A percentile compares a stretch with the other conserved stretches of the same genome.
phyloP scores from a whole-genome alignment of 2,113 vertebrate species.

The Tinamus guttatus region DNA sequence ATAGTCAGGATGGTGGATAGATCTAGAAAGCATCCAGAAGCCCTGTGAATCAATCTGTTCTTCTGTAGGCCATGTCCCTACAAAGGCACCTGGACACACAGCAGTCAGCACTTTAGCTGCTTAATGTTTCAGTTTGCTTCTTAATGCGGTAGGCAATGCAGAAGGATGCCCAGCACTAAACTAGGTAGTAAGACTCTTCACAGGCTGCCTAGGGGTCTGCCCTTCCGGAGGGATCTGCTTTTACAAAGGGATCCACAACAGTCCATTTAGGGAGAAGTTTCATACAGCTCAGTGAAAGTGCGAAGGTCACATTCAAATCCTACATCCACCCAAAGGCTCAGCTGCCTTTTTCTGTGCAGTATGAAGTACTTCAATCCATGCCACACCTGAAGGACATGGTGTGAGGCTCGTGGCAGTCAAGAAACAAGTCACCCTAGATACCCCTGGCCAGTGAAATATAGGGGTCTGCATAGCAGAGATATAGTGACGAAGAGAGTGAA shows the following conservation, averaged over 20 bases:
- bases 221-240: background rate
- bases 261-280: background rate
- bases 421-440: background rate
- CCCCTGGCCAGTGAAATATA: background rate
- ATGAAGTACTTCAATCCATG: background rate
- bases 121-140: background rate
- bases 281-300: background rate
- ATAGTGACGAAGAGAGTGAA: background rate
- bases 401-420: background rate
- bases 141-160: no score
- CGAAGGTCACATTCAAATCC: background rate
- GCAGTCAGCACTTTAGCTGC: background rate
- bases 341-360: background rate
- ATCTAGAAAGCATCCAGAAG: background rate
- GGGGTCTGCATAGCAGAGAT: background rate
- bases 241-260: background rate
- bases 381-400: background rate
- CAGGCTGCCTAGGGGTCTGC: background rate
- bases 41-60: background rate
- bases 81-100: background rate
- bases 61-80: background rate
- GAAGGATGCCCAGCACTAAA: background rate
- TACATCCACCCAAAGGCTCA: background rate
- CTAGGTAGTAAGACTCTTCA: background rate
- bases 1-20: background rate